Evolutionary conservation across 2,113 vertebrate genomes (phyloP), one percentile per base, ranked within the genome.

Genomic region (Brachyhypopomus occidentalis): DNA sequence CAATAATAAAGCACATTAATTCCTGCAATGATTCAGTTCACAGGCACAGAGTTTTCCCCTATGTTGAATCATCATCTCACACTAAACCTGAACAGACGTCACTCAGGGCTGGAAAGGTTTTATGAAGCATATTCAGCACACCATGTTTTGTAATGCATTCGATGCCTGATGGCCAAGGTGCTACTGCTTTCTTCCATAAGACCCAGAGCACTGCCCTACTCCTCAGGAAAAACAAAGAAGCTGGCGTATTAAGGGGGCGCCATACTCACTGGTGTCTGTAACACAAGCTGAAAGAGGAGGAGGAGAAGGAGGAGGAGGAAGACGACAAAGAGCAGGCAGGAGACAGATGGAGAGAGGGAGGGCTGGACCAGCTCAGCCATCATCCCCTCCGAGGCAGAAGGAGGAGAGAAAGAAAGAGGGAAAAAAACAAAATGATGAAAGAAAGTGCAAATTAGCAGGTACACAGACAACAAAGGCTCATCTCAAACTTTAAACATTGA

Each of bases 391-490:
- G 27, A 79, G 56, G 62, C 38, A 71, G 84, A 80, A 77, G 72
- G 45, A 75, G 69, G 60, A 72, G 72, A 45, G 77, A 80, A 79
- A 72, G 58, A 76, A 66, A 27, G 48, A 76, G 72, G 60, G 77
- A 72, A 82, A 52, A 27, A n/a, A 34, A 36, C 75, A 48, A 63
- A 76, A 67, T 23, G 25, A 73, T 71, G 45, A 58, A 45, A 38
- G 23, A 85, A 85, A 69, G 41, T 80, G 77, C 64, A 72, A 60
- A 79, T 67, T 36, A 76, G 17, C 73, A 45, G 77, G 73, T 80
- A 62, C 19, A 23, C 36, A 56, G 25, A 76, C 27, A 45, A 75
- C 84, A 79, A 85, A 63, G 55, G 64, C 60, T 79, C 73, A 79
- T 82, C 80, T 76, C 27, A 48, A 14, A 4, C 19, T 30, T 66